Conservation (phyloP, 2,888 invertebrate species). For the Saturnia pavonia region DNA sequence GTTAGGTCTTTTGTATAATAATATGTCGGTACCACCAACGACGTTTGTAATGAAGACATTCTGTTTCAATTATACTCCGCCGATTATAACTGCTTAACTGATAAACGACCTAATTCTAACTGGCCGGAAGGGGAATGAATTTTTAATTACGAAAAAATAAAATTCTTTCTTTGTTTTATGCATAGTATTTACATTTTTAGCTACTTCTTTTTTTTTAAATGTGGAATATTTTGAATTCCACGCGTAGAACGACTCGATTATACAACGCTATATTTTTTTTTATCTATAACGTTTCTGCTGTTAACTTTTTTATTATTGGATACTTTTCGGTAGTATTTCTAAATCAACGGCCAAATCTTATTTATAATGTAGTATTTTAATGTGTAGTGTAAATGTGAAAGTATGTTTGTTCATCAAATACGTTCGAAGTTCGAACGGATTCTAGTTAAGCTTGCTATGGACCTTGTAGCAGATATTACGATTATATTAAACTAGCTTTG, state of each 20-base stretch:
- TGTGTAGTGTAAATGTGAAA: too few relatives aligned
- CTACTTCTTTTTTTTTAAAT: background rate
- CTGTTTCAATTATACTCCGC: slow-evolving; percentile 43
- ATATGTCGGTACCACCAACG: slow-evolving; percentile 58
- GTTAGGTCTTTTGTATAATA: slow-evolving; percentile 1
- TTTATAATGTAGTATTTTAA: too few relatives aligned
- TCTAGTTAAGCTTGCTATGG: too few relatives aligned
- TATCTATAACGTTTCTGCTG: background rate
- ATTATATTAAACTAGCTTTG: too few relatives aligned
- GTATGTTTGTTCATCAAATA: too few relatives aligned
- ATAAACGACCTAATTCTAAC: slow-evolving; percentile 43
- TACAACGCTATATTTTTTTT: background rate
- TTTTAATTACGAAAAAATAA: slow-evolving; percentile 29
- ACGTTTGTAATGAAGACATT: slow-evolving; percentile 69
- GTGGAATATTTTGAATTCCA: slow-evolving; percentile 2
- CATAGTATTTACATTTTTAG: slow-evolving; percentile 4
- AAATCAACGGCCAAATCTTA: too few relatives aligned
- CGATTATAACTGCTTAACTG: slow-evolving; percentile 38
- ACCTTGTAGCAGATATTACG: too few relatives aligned
- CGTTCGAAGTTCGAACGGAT: too few relatives aligned
- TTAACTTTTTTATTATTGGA: background rate
- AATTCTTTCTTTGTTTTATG: slow-evolving; percentile 1
- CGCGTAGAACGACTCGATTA: background rate
- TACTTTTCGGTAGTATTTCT: background rate
- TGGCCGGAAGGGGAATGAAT: slow-evolving; percentile 23